Percentiles rank a stretch among this genome's conserved stretches.
phyloP scores from a whole-genome alignment of 2,113 vertebrate species.

The Benitochromis conjunctus region DNA sequence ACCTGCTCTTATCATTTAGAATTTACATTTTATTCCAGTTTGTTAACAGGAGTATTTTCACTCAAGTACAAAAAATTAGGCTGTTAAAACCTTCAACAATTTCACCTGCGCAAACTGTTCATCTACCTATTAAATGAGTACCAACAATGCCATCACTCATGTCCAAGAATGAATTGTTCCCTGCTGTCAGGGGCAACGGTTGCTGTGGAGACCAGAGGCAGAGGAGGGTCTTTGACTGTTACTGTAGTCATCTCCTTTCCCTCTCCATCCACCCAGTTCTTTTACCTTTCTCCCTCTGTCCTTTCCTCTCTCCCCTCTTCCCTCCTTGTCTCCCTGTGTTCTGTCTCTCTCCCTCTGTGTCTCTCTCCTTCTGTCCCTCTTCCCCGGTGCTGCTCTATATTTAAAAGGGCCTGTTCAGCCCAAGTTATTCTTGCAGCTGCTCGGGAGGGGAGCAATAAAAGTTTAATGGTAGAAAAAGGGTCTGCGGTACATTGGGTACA shows the following conservation, averaged over 20 bases:
- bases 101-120: neutral
- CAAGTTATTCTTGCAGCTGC: slow-evolving; percentile 75
- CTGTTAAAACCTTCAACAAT: neutral
- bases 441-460: slow-evolving; percentile 71
- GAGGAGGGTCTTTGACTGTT: slow-evolving; percentile 40
- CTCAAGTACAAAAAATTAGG: neutral
- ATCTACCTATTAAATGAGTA: neutral
- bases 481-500: slow-evolving; percentile 67
- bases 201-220: slow-evolving; percentile 50
- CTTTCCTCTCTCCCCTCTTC: neutral
- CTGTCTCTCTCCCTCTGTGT: neutral
- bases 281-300: neutral
- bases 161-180: slow-evolving; percentile 13
- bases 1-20: neutral
- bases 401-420: slow-evolving; percentile 72
- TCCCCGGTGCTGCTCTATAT: slow-evolving; percentile 72
- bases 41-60: neutral
- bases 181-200: slow-evolving; percentile 47
- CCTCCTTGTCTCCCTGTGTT: neutral
- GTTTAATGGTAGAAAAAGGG: slow-evolving; percentile 71
- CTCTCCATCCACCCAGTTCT: neutral
- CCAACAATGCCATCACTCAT: slow-evolving; percentile 26
- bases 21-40: neutral
- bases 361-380: slow-evolving; percentile 24
- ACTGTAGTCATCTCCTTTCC: slow-evolving; percentile 7